Conservation (phyloP, 2,797 vertebrate genomes). For the Sebastes miniatus region DNA sequence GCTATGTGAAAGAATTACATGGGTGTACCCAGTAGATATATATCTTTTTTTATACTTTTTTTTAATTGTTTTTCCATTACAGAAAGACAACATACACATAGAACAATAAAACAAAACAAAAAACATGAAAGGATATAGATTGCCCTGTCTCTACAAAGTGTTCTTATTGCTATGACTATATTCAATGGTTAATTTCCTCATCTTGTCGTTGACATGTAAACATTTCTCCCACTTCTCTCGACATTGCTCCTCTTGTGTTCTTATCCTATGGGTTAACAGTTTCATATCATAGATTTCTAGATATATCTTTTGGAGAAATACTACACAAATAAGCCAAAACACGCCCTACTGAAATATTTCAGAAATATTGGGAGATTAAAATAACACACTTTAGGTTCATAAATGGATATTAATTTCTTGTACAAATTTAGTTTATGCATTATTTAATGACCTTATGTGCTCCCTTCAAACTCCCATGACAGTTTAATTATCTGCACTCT, state of each 20-base stretch:
- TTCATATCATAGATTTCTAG: not conserved
- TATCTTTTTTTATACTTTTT: not conserved
- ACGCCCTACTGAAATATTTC: not conserved
- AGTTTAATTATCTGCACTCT: constrained; percentile 19
- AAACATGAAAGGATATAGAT: too few relatives aligned
- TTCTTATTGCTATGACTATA: too few relatives aligned
- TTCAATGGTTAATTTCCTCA: too few relatives aligned
- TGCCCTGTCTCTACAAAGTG: too few relatives aligned
- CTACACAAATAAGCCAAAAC: not conserved
- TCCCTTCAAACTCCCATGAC: not conserved
- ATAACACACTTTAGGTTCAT: not conserved
- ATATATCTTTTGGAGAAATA: not conserved
- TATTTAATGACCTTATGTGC: not conserved
- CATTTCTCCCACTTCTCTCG: too few relatives aligned
- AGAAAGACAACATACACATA: too few relatives aligned
- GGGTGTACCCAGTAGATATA: not conserved
- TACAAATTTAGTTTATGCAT: not conserved
- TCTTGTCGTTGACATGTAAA: too few relatives aligned
- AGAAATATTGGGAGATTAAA: not conserved
- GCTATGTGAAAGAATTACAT: not conserved
- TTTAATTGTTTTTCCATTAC: too few relatives aligned
- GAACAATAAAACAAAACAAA: too few relatives aligned
- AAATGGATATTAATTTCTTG: not conserved
- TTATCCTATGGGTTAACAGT: too few relatives aligned
- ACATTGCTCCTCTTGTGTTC: too few relatives aligned